These are phyloP conservation scores for Alethe diademata DNA, from an alignment of 2,113 vertebrate genomes.

Conservation along the genomic window DNA sequence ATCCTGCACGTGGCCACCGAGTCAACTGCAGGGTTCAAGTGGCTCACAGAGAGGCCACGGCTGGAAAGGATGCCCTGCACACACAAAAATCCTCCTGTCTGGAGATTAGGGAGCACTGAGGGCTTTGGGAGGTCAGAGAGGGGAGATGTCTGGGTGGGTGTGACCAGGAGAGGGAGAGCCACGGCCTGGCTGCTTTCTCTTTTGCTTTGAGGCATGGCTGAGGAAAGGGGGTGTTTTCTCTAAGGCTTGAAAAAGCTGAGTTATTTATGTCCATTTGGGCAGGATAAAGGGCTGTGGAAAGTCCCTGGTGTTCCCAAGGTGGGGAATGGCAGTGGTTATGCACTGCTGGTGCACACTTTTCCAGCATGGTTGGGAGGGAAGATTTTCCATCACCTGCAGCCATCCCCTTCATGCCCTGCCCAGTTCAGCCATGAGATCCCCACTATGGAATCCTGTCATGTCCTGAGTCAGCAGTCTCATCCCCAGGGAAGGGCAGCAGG, in stretches of 20 bases:
- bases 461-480: accelerated
- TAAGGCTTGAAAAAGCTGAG: neutral
- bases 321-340: neutral
- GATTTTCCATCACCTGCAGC: neutral
- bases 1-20: neutral
- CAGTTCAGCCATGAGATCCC: neutral
- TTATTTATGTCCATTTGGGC: neutral
- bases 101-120: neutral
- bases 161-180: neutral
- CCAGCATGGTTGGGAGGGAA: neutral
- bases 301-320: neutral
- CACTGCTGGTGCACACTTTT: neutral
- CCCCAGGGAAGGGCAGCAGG: neutral
- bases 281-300: neutral
- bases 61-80: neutral
- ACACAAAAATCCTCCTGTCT: neutral
- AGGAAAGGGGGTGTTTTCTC: neutral
- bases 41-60: neutral
- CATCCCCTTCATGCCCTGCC: neutral
- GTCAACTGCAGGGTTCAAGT: slow-evolving; percentile 1
- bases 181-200: neutral
- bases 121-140: neutral
- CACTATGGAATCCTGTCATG: accelerated
- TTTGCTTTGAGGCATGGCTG: neutral
- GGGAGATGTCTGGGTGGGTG: neutral